phyloP scores from a whole-genome alignment of 1,140 invertebrate species.

The Arctopsyche grandis region DNA sequence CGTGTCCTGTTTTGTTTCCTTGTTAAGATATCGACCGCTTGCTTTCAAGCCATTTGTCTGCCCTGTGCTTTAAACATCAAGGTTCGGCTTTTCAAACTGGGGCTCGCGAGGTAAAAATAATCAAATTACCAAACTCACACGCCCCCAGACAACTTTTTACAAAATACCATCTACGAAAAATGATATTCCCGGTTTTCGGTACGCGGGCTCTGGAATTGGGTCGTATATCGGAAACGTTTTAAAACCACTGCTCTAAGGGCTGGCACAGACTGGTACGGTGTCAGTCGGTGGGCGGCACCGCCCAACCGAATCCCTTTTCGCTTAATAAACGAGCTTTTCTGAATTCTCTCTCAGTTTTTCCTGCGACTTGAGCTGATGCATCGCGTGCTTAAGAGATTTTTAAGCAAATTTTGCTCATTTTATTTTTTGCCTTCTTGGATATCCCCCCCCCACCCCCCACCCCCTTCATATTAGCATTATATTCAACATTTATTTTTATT shows the following conservation, averaged over 20 bases:
- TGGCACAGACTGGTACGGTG: not conserved
- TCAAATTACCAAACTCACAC: too few relatives aligned
- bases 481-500: too few relatives aligned
- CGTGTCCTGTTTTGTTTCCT: not conserved
- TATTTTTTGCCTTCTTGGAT: too few relatives aligned
- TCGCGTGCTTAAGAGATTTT: too few relatives aligned
- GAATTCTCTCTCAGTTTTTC: not conserved
- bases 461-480: too few relatives aligned
- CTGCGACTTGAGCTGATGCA: too few relatives aligned
- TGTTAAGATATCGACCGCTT: not conserved
- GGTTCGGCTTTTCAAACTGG: not conserved
- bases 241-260: not conserved
- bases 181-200: too few relatives aligned
- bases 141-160: too few relatives aligned
- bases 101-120: too few relatives aligned
- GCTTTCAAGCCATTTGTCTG: not conserved
- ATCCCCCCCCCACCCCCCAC: too few relatives aligned
- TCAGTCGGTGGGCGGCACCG: slow-evolving; percentile 17
- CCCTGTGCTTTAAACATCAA: not conserved
- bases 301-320: not conserved
- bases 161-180: too few relatives aligned
- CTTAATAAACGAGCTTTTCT: slow-evolving; percentile 3
- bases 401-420: not conserved
- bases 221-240: not conserved
- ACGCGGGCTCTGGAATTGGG: too few relatives aligned